phyloP scores from a whole-genome alignment of 1,140 invertebrate genomes.

The Lysiphlebus fabarum region DNA sequence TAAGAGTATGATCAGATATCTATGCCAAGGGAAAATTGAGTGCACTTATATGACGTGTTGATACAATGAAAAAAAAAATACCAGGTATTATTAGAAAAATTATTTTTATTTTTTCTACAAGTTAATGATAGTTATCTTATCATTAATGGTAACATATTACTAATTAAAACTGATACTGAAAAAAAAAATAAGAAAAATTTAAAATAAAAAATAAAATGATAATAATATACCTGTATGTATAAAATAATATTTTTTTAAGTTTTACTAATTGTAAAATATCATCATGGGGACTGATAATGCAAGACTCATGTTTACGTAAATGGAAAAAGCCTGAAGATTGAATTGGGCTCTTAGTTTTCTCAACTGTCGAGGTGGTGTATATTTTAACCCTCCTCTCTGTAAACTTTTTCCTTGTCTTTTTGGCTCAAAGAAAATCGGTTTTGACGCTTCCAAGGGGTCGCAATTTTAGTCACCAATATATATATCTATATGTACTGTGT shows the following conservation, averaged over 20 bases:
- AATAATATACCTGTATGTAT: too few relatives aligned
- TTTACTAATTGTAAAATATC: background rate
- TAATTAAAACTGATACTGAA: slow-evolving; percentile 5
- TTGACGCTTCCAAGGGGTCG: slow-evolving; percentile 11
- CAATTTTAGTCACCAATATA: too few relatives aligned
- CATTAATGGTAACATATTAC: slow-evolving; percentile 12
- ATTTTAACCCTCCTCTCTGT: background rate
- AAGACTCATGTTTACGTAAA: too few relatives aligned
- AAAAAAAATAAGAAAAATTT: too few relatives aligned
- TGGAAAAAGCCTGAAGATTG: background rate
- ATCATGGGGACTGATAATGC: too few relatives aligned
- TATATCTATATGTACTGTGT: background rate
- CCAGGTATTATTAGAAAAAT: too few relatives aligned
- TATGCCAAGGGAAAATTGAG: slow-evolving; percentile 13
- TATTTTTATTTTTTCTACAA: too few relatives aligned
- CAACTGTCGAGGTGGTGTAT: background rate
- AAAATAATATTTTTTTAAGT: too few relatives aligned
- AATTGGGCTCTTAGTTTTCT: slow-evolving; percentile 2
- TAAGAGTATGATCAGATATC: slow-evolving; percentile 12
- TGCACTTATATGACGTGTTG: slow-evolving; percentile 1
- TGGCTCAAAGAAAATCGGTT: slow-evolving; percentile 6
- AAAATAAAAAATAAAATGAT: background rate
- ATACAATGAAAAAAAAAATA: too few relatives aligned
- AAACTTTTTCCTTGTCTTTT: slow-evolving; percentile 8
- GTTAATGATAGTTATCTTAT: slow-evolving; percentile 6